These are phyloP conservation scores for Meloe dianella DNA, from an alignment of 2,888 invertebrate genomes.

Conservation along the genomic window DNA sequence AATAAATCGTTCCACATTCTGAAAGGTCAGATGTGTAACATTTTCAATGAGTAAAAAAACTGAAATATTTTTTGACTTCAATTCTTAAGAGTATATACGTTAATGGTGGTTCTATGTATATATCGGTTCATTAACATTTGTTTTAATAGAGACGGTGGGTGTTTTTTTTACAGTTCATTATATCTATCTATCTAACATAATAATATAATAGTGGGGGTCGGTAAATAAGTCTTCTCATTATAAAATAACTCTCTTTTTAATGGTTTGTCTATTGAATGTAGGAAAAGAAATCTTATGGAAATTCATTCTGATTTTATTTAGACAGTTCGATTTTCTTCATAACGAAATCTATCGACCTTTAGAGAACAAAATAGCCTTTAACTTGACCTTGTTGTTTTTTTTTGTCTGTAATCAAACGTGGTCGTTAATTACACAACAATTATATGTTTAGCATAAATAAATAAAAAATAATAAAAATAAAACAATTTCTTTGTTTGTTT, in stretches of 20 bases:
- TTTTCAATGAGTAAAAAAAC: background rate
- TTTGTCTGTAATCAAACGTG: background rate
- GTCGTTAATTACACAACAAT: conserved; percentile 17
- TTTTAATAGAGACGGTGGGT: background rate
- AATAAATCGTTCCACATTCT: background rate
- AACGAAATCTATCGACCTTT: background rate
- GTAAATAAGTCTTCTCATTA: background rate
- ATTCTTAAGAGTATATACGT: background rate
- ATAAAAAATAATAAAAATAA: background rate
- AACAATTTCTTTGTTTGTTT: background rate
- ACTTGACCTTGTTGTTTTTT: conserved; percentile 27
- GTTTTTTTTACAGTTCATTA: background rate
- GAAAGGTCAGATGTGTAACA: background rate
- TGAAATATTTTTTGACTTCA: background rate
- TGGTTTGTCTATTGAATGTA: too few relatives aligned
- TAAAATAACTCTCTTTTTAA: too few relatives aligned
- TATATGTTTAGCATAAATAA: too few relatives aligned
- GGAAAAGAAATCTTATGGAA: too few relatives aligned
- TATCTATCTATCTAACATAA: too few relatives aligned
- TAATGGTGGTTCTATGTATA: background rate
- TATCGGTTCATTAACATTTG: background rate
- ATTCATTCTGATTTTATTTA: background rate
- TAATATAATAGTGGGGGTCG: background rate
- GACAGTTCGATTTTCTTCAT: background rate
- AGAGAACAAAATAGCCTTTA: conserved; percentile 19